phyloP scores from a whole-genome alignment of 2,888 invertebrate genomes.

The Lasioglossum villosulum region DNA sequence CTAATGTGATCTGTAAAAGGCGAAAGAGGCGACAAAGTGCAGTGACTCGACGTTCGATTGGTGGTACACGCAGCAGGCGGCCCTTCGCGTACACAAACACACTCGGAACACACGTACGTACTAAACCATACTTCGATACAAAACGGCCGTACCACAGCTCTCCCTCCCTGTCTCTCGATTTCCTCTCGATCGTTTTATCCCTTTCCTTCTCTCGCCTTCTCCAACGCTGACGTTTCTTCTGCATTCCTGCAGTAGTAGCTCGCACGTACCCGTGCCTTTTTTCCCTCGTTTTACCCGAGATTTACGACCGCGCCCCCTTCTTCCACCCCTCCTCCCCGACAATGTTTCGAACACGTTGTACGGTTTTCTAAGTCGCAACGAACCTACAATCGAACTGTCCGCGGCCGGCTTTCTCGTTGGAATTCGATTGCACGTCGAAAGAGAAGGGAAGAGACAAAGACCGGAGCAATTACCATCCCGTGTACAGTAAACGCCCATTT shows the following conservation, averaged over 20 bases:
- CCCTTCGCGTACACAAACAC: slow-evolving; percentile 48
- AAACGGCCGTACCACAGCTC: slow-evolving; percentile 49
- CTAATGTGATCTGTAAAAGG: slow-evolving; percentile 60
- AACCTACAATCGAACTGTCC: slow-evolving; percentile 26
- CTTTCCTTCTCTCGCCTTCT: not conserved
- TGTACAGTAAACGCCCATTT: too few species aligned
- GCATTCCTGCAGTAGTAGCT: slow-evolving; percentile 63
- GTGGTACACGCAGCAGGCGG: slow-evolving; percentile 61
- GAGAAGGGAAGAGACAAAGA: slow-evolving; percentile 6
- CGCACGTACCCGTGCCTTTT: slow-evolving; percentile 47
- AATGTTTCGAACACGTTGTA: slow-evolving; percentile 3
- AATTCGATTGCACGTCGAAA: slow-evolving; percentile 17
- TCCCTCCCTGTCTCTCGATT: slow-evolving; percentile 18
- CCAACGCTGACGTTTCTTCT: slow-evolving; percentile 35
- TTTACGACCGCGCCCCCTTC: slow-evolving; percentile 61
- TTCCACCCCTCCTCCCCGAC: not conserved
- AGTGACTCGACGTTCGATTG: slow-evolving; percentile 65
- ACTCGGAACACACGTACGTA: slow-evolving; percentile 15
- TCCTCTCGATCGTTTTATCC: slow-evolving; percentile 25
- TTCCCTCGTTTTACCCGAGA: slow-evolving; percentile 46
- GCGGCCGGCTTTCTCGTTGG: slow-evolving; percentile 9
- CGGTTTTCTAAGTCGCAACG: slow-evolving; percentile 29
- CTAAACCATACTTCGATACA: slow-evolving; percentile 24
- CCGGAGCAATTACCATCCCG: not conserved
- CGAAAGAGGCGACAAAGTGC: slow-evolving; percentile 51